phyloP scores from a whole-genome alignment of 2,797 vertebrate species.

The Somateria mollissima region DNA sequence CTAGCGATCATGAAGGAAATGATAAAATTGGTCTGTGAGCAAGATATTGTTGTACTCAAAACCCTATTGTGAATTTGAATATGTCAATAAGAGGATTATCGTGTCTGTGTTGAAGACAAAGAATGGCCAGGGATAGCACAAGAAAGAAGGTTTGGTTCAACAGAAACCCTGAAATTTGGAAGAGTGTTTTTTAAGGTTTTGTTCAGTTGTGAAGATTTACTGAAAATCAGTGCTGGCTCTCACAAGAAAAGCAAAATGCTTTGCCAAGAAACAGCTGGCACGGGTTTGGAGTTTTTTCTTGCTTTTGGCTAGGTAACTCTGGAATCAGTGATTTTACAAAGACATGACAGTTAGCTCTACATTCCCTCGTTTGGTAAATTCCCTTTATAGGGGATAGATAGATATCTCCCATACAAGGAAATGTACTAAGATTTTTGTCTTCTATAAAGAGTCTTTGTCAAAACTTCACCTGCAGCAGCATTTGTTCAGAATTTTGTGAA shows the following conservation, averaged over 20 bases:
- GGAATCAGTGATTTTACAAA: neutral
- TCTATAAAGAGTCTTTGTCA: neutral
- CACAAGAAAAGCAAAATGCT: neutral
- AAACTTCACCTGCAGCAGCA: neutral
- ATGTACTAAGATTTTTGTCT: neutral
- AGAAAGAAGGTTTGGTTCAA: neutral
- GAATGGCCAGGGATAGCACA: neutral
- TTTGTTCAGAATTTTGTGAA: neutral
- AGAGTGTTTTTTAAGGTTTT: neutral
- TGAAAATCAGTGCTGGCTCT: neutral
- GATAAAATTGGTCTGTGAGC: neutral
- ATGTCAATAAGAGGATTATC: neutral
- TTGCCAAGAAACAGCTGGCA: neutral
- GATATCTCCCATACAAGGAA: neutral
- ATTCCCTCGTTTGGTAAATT: neutral
- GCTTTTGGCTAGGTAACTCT: neutral
- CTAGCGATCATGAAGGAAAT: neutral
- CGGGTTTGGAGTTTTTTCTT: neutral
- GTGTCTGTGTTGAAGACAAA: neutral
- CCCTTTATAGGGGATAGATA: neutral
- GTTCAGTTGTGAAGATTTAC: neutral
- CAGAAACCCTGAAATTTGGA: neutral
- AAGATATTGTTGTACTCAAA: neutral
- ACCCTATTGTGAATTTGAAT: neutral
- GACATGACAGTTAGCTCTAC: neutral